A percentile compares a stretch with the other conserved stretches of the same genome.
These are phyloP conservation scores for Argynnis bischoffii DNA, from an alignment of 2,888 invertebrate genomes.

Conservation along the genomic window DNA sequence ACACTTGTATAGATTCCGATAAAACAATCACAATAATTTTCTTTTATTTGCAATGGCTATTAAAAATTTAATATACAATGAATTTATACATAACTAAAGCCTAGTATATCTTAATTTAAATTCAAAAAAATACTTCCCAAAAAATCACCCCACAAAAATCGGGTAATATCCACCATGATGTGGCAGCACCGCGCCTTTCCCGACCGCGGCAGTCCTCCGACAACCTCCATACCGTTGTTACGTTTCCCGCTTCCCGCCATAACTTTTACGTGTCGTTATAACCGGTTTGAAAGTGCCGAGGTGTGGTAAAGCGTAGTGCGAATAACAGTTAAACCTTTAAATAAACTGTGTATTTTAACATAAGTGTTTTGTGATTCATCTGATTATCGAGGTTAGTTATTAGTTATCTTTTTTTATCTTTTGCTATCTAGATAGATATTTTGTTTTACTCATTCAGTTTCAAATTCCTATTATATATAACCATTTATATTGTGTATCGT, in stretches of 20 bases:
- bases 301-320: constrained; percentile 74
- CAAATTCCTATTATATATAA: too few species aligned
- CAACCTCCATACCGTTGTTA: constrained; percentile 49
- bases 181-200: constrained; percentile 57
- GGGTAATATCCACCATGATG: constrained; percentile 5
- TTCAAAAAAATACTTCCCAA: not conserved
- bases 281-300: constrained; percentile 77
- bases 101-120: not conserved
- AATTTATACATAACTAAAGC: too few species aligned
- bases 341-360: constrained; percentile 46
- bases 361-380: constrained; percentile 36
- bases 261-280: constrained; percentile 73
- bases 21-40: too few species aligned
- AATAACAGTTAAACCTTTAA: constrained; percentile 55
- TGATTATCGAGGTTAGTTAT: constrained; percentile 39
- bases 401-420: constrained; percentile 28
- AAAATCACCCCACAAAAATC: constrained; percentile 6
- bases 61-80: too few species aligned
- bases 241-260: constrained; percentile 47
- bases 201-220: constrained; percentile 54
- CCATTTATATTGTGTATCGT: too few species aligned
- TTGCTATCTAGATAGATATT: constrained; percentile 28
- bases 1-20: too few species aligned
- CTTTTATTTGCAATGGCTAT: too few species aligned
- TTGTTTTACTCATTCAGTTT: too few species aligned